These are phyloP conservation scores for Scaptomyza cyrtandrae DNA, from an alignment of 2,888 invertebrate genomes.

Conservation along the genomic window DNA sequence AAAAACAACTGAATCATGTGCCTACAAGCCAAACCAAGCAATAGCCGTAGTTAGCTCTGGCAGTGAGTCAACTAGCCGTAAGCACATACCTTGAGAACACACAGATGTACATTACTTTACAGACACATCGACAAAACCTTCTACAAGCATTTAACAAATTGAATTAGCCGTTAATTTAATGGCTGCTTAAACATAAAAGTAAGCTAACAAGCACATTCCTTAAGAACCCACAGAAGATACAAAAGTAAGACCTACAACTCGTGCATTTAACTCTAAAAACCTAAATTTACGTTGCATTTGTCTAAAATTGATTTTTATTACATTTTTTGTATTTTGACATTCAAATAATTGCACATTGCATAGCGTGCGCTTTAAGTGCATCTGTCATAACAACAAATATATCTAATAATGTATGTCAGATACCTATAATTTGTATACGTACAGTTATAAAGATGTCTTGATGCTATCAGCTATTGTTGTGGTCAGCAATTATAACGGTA, in stretches of 20 bases:
- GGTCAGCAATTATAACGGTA: constrained; percentile 36
- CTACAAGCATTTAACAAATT: constrained; percentile 8
- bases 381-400: constrained; percentile 9
- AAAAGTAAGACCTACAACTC: not conserved
- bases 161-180: constrained; percentile 11
- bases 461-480: constrained; percentile 32
- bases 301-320: constrained; percentile 22
- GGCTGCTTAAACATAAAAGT: not conserved
- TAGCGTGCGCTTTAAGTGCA: constrained; percentile 14
- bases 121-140: constrained; percentile 9
- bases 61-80: constrained; percentile 47
- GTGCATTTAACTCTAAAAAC: constrained; percentile 1
- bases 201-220: not conserved
- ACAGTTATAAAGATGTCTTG: not conserved
- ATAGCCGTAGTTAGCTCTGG: constrained; percentile 10
- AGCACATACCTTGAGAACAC: constrained; percentile 47
- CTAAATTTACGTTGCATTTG: constrained; percentile 33
- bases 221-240: not conserved
- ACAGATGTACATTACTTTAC: constrained; percentile 20
- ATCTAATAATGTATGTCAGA: constrained; percentile 2
- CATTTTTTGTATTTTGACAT: constrained; percentile 31
- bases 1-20: constrained; percentile 23
- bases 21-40: constrained; percentile 1
- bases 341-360: constrained; percentile 6
- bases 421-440: not conserved